Evolutionary conservation across 2,797 vertebrate species (phyloP).

Genomic region (Amazona finschi): DNA sequence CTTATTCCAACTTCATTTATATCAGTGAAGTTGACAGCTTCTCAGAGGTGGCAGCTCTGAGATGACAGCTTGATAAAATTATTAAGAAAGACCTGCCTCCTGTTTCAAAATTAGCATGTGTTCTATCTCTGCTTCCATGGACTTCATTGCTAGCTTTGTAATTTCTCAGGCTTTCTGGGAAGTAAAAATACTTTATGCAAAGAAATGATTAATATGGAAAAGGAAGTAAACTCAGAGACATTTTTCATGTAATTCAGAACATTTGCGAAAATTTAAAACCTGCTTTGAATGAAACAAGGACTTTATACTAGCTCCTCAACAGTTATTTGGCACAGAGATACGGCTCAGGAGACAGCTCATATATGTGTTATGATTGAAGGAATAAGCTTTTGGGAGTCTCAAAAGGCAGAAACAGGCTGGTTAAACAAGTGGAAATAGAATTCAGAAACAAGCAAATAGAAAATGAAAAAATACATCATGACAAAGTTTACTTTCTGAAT

Average conservation of each 20-base stretch:
- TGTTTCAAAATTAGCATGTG: background rate
- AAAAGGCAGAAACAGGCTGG: slow-evolving; percentile 6
- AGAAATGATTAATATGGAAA: background rate
- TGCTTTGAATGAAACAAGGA: slow-evolving; percentile 30
- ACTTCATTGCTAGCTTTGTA: background rate
- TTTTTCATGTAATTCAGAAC: slow-evolving; percentile 29
- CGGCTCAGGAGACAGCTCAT: background rate
- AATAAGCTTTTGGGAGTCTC: background rate
- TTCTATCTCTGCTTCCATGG: background rate
- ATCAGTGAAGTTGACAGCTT: background rate
- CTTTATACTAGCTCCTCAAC: background rate
- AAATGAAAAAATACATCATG: background rate
- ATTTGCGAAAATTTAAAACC: slow-evolving; percentile 31
- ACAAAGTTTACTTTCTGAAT: background rate
- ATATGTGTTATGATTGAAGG: background rate
- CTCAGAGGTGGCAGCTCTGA: background rate
- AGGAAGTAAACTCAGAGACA: slow-evolving; percentile 18
- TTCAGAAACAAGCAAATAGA: background rate
- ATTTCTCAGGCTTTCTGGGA: slow-evolving; percentile 33
- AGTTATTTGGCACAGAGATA: slow-evolving; percentile 8
- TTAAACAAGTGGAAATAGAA: background rate
- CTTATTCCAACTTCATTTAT: slow-evolving; percentile 7
- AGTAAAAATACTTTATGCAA: background rate
- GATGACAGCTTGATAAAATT: slow-evolving; percentile 31
- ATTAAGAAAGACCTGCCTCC: background rate